Evolutionary conservation across 2,113 vertebrate genomes (phyloP), one percentile per base, ranked within the genome.

Genomic region (Cynoglossus semilaevis): DNA sequence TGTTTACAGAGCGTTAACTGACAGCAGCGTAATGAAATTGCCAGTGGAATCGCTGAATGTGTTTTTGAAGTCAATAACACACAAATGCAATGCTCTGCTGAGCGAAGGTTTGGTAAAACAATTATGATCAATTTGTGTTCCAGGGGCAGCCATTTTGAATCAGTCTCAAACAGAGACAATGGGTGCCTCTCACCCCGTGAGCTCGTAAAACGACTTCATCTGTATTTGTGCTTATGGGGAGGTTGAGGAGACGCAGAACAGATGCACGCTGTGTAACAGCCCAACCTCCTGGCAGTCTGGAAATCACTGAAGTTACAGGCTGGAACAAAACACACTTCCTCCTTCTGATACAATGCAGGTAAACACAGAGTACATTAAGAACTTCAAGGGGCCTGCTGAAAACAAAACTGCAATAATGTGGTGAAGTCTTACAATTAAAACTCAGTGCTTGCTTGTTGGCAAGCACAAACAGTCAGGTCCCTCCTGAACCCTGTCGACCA

Each of bases 41-140:
- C 76, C 64, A 74, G 72, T 71, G 67, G 82, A 76, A 86, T 69
- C 67, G 69, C 80, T 79, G 80, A 85, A 86, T 85, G 82, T 83
- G 78, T 89, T 88, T 89, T 88, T 88, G 86, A 88, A 86, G 86
- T 89, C 87, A 89, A 90, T 89, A 84, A 85, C 80, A 85, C 67
- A 58, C 22, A 80, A 88, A 89, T 70, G 79, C 71, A 85, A 87
- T 72, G 82, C 82, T 88, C 88, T 46, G 63, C 88, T 83, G 88
- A 82, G 82, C 77, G 76, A 68, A 81, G 82, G 80, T 88, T 88
- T 77, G 83, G 74, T 68, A 88, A 86, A 82, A 82, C 86, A 88
- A 89, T 90, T 85, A 88, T 77, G 85, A 89, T 84, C 86, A 83
- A 88, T 86, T 83, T 88, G 82, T 84, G 79, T 72, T 73, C 78